A percentile compares a stretch with the other conserved stretches of the same genome.
Conservation (phyloP, 2,113 vertebrate genomes). For the Pterocles burchelli region DNA sequence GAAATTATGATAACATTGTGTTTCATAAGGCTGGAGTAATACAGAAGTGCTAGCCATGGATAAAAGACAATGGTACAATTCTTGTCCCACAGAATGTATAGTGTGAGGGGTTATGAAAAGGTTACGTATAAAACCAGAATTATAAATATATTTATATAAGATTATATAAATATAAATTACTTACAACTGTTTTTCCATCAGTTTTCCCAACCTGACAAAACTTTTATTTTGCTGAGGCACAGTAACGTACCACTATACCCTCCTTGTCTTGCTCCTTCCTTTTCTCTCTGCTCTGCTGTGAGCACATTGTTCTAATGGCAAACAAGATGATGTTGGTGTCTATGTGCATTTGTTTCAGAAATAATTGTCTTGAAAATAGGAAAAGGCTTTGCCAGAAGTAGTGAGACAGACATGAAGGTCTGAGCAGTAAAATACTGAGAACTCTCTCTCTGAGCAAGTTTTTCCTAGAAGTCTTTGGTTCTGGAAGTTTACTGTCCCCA, state of each 20-base stretch:
- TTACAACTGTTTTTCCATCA: background rate
- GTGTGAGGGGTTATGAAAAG: background rate
- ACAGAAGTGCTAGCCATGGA: background rate
- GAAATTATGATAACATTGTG: constrained; percentile 10
- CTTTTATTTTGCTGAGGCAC: background rate
- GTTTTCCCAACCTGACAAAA: background rate
- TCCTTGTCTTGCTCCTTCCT: background rate
- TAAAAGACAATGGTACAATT: background rate
- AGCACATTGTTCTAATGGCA: background rate
- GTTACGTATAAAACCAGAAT: background rate
- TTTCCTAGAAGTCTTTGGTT: background rate
- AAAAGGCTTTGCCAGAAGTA: background rate
- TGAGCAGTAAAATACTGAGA: background rate
- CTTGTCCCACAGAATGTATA: background rate
- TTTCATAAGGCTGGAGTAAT: background rate
- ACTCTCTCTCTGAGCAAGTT: background rate
- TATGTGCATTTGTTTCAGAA: background rate
- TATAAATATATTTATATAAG: background rate
- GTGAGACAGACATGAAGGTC: background rate
- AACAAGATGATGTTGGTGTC: background rate
- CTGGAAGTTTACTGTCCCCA: background rate
- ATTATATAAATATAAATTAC: background rate
- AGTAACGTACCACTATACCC: background rate
- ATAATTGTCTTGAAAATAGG: background rate
- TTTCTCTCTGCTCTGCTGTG: background rate